A percentile compares a stretch with the other conserved stretches of the same genome.
Evolutionary conservation across 2,797 vertebrate genomes (phyloP).

Genomic region (Cynodonichthys magdalenae): DNA sequence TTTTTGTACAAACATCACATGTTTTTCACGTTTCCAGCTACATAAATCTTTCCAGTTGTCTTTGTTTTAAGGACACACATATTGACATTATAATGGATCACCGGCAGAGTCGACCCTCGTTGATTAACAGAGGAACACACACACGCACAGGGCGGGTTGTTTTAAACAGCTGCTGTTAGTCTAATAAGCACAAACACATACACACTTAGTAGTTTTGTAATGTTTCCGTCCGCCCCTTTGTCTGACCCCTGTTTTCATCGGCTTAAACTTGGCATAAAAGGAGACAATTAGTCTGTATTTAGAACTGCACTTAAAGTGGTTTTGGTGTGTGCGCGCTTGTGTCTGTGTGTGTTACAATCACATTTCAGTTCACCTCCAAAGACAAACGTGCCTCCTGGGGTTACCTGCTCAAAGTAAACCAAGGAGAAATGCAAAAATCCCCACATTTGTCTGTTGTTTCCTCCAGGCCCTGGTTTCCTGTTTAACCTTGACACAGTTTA

Average conservation of each 20-base stretch:
- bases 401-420: slow-evolving; percentile 33
- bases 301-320: not conserved
- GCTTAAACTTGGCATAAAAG: slow-evolving; percentile 1
- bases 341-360: slow-evolving; percentile 1
- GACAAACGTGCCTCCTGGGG: slow-evolving; percentile 34
- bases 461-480: slow-evolving; percentile 18
- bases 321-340: not conserved
- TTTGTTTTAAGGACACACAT: not conserved
- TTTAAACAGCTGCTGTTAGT: slow-evolving; percentile 61
- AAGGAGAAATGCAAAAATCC: slow-evolving; percentile 65
- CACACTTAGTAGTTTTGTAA: not conserved
- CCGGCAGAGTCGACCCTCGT: slow-evolving; percentile 51
- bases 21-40: no score
- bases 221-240: slow-evolving; percentile 3
- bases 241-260: not conserved
- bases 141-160: slow-evolving; percentile 32
- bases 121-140: slow-evolving; percentile 38
- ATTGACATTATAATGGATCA: slow-evolving; percentile 43
- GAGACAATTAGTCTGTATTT: slow-evolving; percentile 1
- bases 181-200: slow-evolving; percentile 25
- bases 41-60: no score
- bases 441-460: slow-evolving; percentile 47
- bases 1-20: no score
- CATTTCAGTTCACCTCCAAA: slow-evolving; percentile 43
- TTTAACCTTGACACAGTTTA: slow-evolving; percentile 58